Conservation (phyloP, 2,113 vertebrate species). For the Uria aalge region DNA sequence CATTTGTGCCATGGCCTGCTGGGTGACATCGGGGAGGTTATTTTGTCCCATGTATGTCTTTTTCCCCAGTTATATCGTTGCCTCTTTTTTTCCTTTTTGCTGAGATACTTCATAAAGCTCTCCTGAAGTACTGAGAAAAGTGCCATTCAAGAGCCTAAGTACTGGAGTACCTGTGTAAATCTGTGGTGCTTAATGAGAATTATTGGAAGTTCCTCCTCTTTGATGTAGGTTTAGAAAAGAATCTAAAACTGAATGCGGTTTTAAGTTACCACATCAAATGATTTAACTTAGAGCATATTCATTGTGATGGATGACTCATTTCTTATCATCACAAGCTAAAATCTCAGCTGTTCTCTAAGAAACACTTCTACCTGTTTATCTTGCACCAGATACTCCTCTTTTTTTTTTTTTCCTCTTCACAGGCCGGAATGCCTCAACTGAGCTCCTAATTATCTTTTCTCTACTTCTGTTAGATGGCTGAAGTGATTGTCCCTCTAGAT, state of each 20-base stretch:
- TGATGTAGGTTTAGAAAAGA: conserved; percentile 42
- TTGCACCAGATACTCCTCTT: not conserved
- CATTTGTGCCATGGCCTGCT: not conserved
- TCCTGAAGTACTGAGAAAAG: not conserved
- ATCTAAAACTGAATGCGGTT: conserved; percentile 53
- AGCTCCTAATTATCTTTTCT: not conserved
- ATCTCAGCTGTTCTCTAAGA: not conserved
- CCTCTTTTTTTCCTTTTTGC: not conserved
- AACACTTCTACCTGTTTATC: conserved; percentile 21
- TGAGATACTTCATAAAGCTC: not conserved
- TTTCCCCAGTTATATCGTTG: accelerated
- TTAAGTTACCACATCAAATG: conserved; percentile 61
- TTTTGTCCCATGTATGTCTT: not conserved
- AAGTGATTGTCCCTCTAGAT: not conserved
- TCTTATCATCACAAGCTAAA: not conserved
- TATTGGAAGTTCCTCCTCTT: conserved; percentile 26
- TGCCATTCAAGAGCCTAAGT: not conserved
- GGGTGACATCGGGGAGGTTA: not conserved
- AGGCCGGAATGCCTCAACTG: conserved; percentile 6
- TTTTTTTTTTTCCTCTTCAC: not conserved
- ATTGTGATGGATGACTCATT: conserved; percentile 50
- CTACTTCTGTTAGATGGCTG: not conserved
- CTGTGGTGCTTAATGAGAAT: not conserved
- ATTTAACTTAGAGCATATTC: not conserved
- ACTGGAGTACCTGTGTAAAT: not conserved